These are phyloP conservation scores for Eonycteris spelaea DNA, from an alignment of 2,113 vertebrate species.

Conservation along the genomic window DNA sequence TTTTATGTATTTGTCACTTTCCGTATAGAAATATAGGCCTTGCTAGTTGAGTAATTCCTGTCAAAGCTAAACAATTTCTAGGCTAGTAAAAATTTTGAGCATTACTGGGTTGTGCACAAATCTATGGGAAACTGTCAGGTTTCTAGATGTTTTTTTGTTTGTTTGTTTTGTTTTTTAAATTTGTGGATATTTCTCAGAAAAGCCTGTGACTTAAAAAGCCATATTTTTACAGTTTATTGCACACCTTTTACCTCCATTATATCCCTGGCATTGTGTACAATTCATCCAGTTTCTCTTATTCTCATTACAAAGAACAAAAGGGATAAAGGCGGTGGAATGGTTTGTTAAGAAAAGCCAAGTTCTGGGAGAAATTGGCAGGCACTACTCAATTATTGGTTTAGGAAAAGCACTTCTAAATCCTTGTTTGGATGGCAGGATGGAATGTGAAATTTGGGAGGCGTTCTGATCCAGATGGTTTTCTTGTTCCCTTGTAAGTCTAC, in stretches of 20 bases:
- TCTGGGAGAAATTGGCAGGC: slow-evolving; percentile 58
- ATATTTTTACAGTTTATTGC: slow-evolving; percentile 18
- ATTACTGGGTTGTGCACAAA: slow-evolving; percentile 46
- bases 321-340: slow-evolving; percentile 13
- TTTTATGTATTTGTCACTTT: slow-evolving; percentile 43
- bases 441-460: slow-evolving; percentile 40
- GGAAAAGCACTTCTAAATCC: slow-evolving; percentile 58
- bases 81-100: slow-evolving; percentile 32
- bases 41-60: slow-evolving; percentile 45
- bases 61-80: slow-evolving; percentile 57
- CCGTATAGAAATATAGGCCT: slow-evolving; percentile 40
- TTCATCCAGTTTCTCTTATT: slow-evolving; percentile 59
- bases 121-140: slow-evolving; percentile 57
- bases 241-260: slow-evolving; percentile 32
- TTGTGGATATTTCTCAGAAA: slow-evolving; percentile 51
- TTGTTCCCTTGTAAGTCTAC: slow-evolving; percentile 22
- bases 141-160: slow-evolving; percentile 20
- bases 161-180: not conserved
- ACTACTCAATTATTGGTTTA: slow-evolving; percentile 52
- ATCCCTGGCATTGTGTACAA: slow-evolving; percentile 11
- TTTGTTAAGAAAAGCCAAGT: slow-evolving; percentile 61
- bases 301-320: slow-evolving; percentile 55
- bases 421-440: slow-evolving; percentile 46
- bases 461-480: slow-evolving; percentile 57
- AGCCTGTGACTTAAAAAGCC: not conserved